Percentiles rank a stretch among this genome's conserved stretches.
Evolutionary conservation across 2,888 invertebrate genomes (phyloP).

Genomic region (Metacarcinus magister): DNA sequence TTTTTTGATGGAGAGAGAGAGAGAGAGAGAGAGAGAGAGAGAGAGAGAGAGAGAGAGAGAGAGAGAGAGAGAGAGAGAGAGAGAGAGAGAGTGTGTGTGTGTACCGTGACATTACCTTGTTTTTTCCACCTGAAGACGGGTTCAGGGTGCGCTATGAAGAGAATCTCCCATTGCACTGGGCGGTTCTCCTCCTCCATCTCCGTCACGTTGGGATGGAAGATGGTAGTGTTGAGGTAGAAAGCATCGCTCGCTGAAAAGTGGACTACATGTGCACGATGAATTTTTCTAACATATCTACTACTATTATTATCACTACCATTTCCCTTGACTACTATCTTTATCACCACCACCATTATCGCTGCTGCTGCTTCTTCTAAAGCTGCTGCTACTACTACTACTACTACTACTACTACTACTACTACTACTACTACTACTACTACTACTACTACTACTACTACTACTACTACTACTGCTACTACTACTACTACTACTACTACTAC

Average conservation of each 20-base stretch:
- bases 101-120: neutral
- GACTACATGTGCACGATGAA: neutral
- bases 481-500: neutral
- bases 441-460: neutral
- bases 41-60: too few species aligned
- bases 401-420: neutral
- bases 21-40: too few species aligned
- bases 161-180: neutral
- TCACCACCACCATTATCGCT: too few species aligned
- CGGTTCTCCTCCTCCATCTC: neutral
- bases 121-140: conserved; percentile 52
- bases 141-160: conserved; percentile 21
- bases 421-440: conserved; percentile 5
- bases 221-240: neutral
- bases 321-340: too few species aligned
- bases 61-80: neutral
- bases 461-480: conserved; percentile 4
- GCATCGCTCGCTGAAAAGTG: neutral
- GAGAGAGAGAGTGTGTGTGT: neutral
- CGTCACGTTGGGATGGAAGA: conserved; percentile 47
- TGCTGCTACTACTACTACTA: neutral
- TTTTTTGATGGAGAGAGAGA: too few species aligned
- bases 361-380: neutral
- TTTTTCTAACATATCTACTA: too few species aligned
- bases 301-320: too few species aligned